Conservation (phyloP, 2,797 vertebrate species). For the Dipus sagitta region DNA sequence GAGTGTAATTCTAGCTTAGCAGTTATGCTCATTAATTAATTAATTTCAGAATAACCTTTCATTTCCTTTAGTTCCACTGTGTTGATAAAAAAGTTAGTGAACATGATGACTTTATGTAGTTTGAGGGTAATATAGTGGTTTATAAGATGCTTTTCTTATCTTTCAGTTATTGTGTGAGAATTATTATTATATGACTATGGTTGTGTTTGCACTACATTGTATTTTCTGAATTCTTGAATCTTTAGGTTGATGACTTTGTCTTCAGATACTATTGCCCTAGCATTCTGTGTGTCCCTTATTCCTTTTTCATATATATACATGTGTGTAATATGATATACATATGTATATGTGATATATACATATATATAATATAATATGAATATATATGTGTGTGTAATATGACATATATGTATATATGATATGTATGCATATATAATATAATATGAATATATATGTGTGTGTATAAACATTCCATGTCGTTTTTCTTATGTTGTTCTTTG, state of each 20-base stretch:
- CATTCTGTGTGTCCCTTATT: neutral
- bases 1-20: neutral
- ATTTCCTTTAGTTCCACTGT: neutral
- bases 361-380: too few species aligned
- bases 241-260: neutral
- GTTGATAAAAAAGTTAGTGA: neutral
- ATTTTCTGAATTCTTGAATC: slow-evolving; percentile 43
- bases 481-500: neutral
- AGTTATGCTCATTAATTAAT: slow-evolving; percentile 4
- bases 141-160: slow-evolving; percentile 41
- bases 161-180: slow-evolving; percentile 6
- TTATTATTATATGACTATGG: neutral
- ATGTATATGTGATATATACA: too few species aligned
- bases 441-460: too few species aligned
- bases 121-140: neutral
- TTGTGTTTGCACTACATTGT: neutral
- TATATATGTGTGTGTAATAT: neutral
- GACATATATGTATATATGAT: too few species aligned
- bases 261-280: neutral
- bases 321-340: too few species aligned
- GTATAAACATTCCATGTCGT: neutral
- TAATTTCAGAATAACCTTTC: slow-evolving; percentile 15
- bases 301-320: neutral
- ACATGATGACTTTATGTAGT: slow-evolving; percentile 38
- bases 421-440: too few species aligned